A percentile compares a stretch with the other conserved stretches of the same genome.
These are phyloP conservation scores for Trissolcus japonicus DNA, from an alignment of 2,888 invertebrate species.

Conservation along the genomic window DNA sequence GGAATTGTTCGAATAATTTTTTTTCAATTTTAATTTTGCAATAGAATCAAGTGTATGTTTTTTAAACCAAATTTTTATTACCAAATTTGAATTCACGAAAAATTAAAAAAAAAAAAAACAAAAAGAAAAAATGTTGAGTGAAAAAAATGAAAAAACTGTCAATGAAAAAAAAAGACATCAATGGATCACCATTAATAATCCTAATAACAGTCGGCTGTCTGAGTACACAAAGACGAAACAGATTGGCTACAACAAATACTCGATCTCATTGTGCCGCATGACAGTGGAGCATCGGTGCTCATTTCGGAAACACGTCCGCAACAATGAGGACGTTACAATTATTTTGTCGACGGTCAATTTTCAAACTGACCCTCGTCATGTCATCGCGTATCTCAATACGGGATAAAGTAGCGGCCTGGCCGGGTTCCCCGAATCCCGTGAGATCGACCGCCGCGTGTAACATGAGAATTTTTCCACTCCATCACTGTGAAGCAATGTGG, in stretches of 20 bases:
- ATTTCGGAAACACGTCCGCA: slow-evolving; percentile 76
- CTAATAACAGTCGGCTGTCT: slow-evolving; percentile 71
- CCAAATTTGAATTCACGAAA: no score
- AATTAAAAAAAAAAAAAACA: background rate
- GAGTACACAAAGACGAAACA: slow-evolving; percentile 17
- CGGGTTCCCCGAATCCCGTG: slow-evolving; percentile 15
- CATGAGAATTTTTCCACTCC: slow-evolving; percentile 46
- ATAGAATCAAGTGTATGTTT: no score
- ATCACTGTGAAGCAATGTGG: slow-evolving; percentile 9
- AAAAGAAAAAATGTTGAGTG: background rate
- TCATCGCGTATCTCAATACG: slow-evolving; percentile 70
- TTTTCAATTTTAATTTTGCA: no score
- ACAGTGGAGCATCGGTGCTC: slow-evolving; percentile 63
- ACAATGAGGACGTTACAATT: slow-evolving; percentile 74
- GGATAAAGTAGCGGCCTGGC: slow-evolving; percentile 23
- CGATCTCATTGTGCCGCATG: slow-evolving; percentile 60
- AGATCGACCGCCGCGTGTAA: slow-evolving; percentile 39
- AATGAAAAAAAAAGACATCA: slow-evolving; percentile 55
- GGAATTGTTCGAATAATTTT: no score
- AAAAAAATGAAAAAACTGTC: slow-evolving; percentile 13
- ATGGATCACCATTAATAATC: slow-evolving; percentile 71
- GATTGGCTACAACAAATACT: slow-evolving; percentile 74
- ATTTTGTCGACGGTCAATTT: slow-evolving; percentile 72
- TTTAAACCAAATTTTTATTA: no score
- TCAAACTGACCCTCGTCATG: slow-evolving; percentile 73